Conservation (phyloP, 2,797 vertebrate genomes). For the Sebastes diaconus region DNA sequence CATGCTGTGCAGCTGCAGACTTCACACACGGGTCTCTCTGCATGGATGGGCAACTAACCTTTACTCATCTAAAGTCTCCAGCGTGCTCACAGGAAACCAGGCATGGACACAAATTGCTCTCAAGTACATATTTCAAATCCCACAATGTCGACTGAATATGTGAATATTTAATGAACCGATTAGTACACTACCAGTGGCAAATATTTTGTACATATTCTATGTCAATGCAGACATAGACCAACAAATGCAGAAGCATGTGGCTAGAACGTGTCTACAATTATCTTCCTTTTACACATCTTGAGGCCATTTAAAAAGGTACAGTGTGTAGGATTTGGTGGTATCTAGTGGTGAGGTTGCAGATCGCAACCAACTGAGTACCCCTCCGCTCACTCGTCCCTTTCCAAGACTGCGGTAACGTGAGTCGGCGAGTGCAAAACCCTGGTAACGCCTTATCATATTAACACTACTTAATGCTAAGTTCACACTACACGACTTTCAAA, state of each 20-base stretch:
- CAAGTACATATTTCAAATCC: background rate
- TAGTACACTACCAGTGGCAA: background rate
- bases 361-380: background rate
- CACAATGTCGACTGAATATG: background rate
- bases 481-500: too few species aligned
- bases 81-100: conserved; percentile 45
- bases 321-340: background rate
- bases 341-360: background rate
- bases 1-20: conserved; percentile 54
- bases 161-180: conserved; percentile 9
- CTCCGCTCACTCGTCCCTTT: background rate
- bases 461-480: too few species aligned
- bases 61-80: conserved; percentile 61
- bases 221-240: background rate
- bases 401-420: background rate
- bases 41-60: conserved; percentile 66
- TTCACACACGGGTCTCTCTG: conserved; percentile 59
- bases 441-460: too few species aligned
- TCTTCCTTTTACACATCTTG: background rate
- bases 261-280: background rate
- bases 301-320: background rate
- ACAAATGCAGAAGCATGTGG: background rate
- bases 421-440: too few species aligned
- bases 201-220: background rate
- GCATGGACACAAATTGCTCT: conserved; percentile 15